These are phyloP conservation scores for Penelope pileata DNA, from an alignment of 2,113 vertebrate genomes.

Conservation along the genomic window DNA sequence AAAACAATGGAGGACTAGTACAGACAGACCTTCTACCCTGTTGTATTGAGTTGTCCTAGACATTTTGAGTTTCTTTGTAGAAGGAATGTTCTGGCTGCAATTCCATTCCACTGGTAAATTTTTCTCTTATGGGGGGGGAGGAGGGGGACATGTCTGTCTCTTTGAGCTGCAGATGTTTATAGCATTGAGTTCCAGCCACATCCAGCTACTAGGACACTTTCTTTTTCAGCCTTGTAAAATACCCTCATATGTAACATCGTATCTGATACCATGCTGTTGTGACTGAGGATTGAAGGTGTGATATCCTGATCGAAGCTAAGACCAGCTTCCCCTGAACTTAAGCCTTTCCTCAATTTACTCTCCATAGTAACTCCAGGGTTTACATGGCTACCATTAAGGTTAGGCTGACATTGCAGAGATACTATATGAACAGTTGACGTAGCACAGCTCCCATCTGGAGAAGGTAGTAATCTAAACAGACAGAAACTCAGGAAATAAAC, in stretches of 20 bases:
- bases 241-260: background rate
- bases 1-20: background rate
- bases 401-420: background rate
- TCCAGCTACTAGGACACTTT: background rate
- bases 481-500: background rate
- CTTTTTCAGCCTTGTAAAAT: background rate
- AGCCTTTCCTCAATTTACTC: fast-evolving
- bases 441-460: background rate
- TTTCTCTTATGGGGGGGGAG: background rate
- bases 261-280: background rate
- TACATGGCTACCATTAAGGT: background rate
- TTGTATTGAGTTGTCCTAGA: background rate
- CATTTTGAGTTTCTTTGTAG: background rate
- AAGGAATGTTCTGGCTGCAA: background rate
- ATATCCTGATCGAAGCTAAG: background rate
- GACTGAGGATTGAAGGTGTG: background rate
- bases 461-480: background rate
- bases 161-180: background rate
- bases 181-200: background rate
- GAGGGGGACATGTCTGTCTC: too few species aligned
- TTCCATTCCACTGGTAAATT: fast-evolving
- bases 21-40: background rate
- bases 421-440: background rate
- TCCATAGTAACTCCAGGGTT: background rate
- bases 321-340: background rate